Evolutionary conservation across 2,113 vertebrate genomes (phyloP).

Genomic region (Scartelaos histophorus): DNA sequence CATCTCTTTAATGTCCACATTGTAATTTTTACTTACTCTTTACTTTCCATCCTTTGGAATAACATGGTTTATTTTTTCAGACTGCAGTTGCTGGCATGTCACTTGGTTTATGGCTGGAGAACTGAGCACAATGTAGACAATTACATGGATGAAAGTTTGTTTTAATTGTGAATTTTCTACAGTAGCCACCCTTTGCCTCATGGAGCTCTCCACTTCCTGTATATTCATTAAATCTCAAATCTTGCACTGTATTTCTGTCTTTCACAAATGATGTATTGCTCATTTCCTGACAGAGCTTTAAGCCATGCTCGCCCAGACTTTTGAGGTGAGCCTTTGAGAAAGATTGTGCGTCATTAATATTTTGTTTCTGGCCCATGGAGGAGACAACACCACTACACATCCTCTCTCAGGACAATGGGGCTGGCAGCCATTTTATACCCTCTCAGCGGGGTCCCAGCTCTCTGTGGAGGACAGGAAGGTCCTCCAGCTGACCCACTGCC

Average conservation of each 20-base stretch:
- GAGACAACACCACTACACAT: conserved; percentile 80
- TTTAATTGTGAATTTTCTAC: not conserved
- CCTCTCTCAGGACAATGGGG: conserved; percentile 87
- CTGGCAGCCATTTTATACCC: conserved; percentile 73
- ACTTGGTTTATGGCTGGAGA: not conserved
- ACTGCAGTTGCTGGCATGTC: too few relatives aligned
- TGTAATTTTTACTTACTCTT: too few relatives aligned
- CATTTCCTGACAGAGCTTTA: conserved; percentile 48
- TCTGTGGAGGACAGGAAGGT: conserved; percentile 71
- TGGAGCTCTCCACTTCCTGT: not conserved
- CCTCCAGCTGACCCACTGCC: conserved; percentile 71
- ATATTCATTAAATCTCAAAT: not conserved
- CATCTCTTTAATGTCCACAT: too few relatives aligned
- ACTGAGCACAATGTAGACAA: too few relatives aligned
- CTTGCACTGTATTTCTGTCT: not conserved
- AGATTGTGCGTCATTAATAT: conserved; percentile 86
- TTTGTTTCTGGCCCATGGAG: conserved; percentile 77
- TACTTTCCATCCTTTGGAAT: too few relatives aligned
- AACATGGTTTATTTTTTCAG: too few relatives aligned
- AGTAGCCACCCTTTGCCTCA: not conserved
- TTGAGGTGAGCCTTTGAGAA: conserved; percentile 74
- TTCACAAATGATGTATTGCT: conserved; percentile 1
- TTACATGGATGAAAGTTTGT: too few relatives aligned
- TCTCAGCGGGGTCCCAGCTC: conserved; percentile 72
- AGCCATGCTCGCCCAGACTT: conserved; percentile 79